Conservation (phyloP, 2,797 vertebrate genomes). For the Chanos chanos region DNA sequence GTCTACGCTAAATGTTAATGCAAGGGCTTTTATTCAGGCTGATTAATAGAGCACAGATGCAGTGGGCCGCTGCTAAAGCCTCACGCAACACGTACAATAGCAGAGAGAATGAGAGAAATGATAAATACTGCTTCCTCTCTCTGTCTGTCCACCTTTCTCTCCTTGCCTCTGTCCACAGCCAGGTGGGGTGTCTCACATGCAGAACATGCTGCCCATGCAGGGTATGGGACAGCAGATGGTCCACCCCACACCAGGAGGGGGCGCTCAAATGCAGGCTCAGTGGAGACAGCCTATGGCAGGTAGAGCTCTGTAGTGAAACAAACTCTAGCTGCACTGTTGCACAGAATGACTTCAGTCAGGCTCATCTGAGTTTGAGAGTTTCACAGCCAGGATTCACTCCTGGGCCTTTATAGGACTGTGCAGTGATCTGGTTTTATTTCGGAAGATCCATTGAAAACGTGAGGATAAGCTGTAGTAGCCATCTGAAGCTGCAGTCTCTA, state of each 20-base stretch:
- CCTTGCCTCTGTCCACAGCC: conserved; percentile 61
- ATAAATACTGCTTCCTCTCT: not conserved
- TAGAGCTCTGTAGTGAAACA: conserved; percentile 40
- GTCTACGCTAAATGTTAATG: too few species aligned
- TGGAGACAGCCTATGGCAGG: conserved; percentile 85
- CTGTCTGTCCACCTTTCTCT: not conserved
- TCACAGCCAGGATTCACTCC: too few species aligned
- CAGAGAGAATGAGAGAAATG: not conserved
- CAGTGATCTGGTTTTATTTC: too few species aligned
- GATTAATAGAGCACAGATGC: too few species aligned
- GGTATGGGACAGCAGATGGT: conserved; percentile 77
- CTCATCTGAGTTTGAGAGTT: too few species aligned
- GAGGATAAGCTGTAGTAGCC: too few species aligned
- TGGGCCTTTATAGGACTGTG: too few species aligned
- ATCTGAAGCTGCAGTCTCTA: too few species aligned
- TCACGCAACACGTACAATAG: not conserved
- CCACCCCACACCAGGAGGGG: conserved; percentile 78
- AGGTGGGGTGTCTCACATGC: conserved; percentile 79
- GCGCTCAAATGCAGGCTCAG: conserved; percentile 79
- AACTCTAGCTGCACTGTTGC: too few species aligned
- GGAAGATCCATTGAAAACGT: too few species aligned
- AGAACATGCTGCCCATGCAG: conserved; percentile 80
- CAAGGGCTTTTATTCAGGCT: too few species aligned
- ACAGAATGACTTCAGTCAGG: too few species aligned
- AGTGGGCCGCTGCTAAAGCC: not conserved